Percentiles rank a stretch among this genome's conserved stretches.
Conservation (phyloP, 2,797 vertebrate species). For the Bradypus variegatus region DNA sequence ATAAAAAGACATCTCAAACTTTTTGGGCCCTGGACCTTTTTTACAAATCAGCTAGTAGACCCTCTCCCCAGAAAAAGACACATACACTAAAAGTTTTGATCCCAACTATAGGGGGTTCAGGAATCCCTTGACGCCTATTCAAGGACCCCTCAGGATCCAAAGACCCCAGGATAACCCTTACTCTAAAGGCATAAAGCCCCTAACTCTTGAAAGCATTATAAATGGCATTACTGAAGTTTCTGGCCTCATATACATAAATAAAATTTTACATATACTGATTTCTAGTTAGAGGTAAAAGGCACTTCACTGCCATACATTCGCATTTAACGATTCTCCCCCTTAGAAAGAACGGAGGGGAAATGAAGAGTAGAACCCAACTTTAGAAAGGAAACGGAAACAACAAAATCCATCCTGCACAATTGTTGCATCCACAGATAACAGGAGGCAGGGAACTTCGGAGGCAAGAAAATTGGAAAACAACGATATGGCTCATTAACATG, state of each 20-base stretch:
- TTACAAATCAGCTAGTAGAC: slow-evolving; percentile 17
- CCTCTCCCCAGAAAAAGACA: slow-evolving; percentile 12
- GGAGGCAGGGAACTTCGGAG: not conserved
- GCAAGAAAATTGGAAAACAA: not conserved
- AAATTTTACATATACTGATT: not conserved
- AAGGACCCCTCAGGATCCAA: not conserved
- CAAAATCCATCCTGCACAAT: not conserved
- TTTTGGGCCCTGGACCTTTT: not conserved
- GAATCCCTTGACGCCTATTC: not conserved
- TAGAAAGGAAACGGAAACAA: not conserved
- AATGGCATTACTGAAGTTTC: not conserved
- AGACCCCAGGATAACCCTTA: not conserved
- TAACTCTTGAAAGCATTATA: not conserved
- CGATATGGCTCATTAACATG: not conserved
- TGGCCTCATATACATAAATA: not conserved
- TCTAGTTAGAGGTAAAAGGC: not conserved
- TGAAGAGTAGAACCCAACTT: not conserved
- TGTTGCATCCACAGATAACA: not conserved
- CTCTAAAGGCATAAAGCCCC: not conserved
- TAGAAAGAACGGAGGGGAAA: not conserved
- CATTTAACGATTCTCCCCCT: not conserved
- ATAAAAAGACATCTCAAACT: not conserved
- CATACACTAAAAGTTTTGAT: not conserved
- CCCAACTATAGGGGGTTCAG: not conserved
- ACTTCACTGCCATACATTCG: not conserved